A percentile compares a stretch with the other conserved stretches of the same genome.
Conservation (phyloP, 2,888 invertebrate genomes). For the Philonicus albiceps region DNA sequence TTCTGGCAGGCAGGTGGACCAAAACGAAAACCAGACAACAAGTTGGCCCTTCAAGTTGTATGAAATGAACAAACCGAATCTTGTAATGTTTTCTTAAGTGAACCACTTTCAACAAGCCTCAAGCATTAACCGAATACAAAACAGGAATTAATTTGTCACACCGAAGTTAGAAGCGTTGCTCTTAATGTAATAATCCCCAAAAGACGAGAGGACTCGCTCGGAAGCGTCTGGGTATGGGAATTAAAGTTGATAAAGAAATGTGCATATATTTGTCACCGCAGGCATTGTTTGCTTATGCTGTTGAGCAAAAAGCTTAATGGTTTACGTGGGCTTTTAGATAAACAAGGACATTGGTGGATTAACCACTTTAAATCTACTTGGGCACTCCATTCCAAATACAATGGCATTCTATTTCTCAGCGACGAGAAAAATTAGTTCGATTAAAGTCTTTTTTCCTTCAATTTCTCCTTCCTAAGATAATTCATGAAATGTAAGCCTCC, state of each 20-base stretch:
- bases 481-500: neutral
- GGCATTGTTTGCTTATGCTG: neutral
- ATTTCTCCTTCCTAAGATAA: neutral
- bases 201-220: neutral
- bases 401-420: neutral
- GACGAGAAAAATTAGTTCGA: neutral
- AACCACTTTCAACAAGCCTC: neutral
- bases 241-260: neutral
- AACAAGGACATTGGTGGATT: neutral
- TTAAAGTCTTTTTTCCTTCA: neutral
- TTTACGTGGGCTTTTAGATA: neutral
- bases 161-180: neutral
- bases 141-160: neutral
- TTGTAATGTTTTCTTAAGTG: neutral
- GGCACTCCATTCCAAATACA: neutral
- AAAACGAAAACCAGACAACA: neutral
- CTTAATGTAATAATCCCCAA: neutral
- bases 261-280: neutral
- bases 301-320: neutral
- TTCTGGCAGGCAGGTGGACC: neutral
- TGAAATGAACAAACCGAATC: neutral
- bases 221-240: neutral
- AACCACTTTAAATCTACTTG: neutral
- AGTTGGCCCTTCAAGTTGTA: neutral
- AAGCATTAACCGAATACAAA: neutral